Evolutionary conservation across 2,888 invertebrate species (phyloP), one percentile per base, ranked within the genome.

Genomic region (Drosophila hamatofila): DNA sequence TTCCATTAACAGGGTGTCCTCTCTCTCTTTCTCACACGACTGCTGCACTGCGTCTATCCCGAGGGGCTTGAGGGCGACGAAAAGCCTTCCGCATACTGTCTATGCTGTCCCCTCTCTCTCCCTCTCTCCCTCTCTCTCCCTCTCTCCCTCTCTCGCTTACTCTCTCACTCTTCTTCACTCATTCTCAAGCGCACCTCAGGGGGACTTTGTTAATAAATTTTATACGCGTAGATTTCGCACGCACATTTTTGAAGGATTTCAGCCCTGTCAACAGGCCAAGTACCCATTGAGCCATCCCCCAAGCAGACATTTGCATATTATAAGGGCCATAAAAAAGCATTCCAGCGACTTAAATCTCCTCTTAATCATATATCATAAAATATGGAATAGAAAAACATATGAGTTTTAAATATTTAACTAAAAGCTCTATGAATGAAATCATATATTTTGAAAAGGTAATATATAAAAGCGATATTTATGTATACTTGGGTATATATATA

Each of bases 151-250:
- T 56, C 33, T 46, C 37, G 52, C 48, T 61, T 59, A 46, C 44
- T 48, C 27, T 59, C 59, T 56, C 59, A 46, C 44, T 48, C 27
- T 59, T 57, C 52, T 61, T 54, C 46, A 55, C 55, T 39, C 33
- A 35, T 39, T 39, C 39, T 39, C 7, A 54, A 57, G 52, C 73
- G 49, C 81, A 74, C 67, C 87, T 72, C 70, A 18, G 41, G 55
- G 42, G 68, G 71, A 78, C 74, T 76, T 88, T 86, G 88, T 86
- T 88, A 85, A 88, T 85, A 77, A 83, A 75, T 81, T 81, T 76
- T 78, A 62, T 67, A 41, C 64, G 80, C 81, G 73, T 83, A 81
- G 85, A 86, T 86, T 86, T 85, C 61, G 78, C 83, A 86, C 88
- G 82, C 86, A 83, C 73, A 76, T 78, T 75, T 71, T 71, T 23